These are phyloP conservation scores for Cheiracanthium punctorium DNA, from an alignment of 2,888 invertebrate species.

Conservation along the genomic window DNA sequence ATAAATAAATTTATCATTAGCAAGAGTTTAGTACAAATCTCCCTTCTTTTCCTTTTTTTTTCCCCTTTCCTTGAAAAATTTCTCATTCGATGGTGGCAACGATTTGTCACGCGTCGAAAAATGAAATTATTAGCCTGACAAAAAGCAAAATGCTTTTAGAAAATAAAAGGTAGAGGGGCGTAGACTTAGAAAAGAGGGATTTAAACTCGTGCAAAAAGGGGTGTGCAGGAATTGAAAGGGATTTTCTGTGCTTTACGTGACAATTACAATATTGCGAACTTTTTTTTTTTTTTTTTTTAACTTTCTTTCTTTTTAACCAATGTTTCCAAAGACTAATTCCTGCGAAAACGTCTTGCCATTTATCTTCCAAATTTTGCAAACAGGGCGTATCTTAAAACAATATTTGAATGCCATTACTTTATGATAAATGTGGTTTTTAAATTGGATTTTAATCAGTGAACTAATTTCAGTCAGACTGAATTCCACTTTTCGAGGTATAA, in stretches of 20 bases:
- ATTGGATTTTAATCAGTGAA: too few relatives aligned
- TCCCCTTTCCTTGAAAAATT: too few relatives aligned
- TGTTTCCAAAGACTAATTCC: neutral
- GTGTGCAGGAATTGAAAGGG: neutral
- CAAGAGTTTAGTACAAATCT: conserved; percentile 47
- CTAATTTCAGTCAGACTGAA: too few relatives aligned
- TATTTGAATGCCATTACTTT: too few relatives aligned
- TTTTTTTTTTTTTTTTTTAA: neutral
- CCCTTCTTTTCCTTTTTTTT: too few relatives aligned
- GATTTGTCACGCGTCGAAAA: conserved; percentile 47
- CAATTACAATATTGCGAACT: neutral
- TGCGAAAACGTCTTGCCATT: neutral
- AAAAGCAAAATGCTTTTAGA: conserved; percentile 8
- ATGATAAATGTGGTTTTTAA: too few relatives aligned
- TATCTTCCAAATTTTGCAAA: neutral
- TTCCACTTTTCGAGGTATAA: too few relatives aligned
- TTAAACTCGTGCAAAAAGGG: neutral
- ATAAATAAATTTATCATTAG: conserved; percentile 65
- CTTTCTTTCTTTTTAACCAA: neutral
- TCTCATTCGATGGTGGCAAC: conserved; percentile 25
- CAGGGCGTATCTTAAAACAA: neutral
- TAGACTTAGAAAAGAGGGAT: neutral
- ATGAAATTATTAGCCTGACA: conserved; percentile 3
- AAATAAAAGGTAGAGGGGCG: conserved; percentile 14
- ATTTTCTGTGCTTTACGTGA: neutral